Conservation (phyloP, 1,140 invertebrate genomes). For the Ceratosolen fusciceps region DNA sequence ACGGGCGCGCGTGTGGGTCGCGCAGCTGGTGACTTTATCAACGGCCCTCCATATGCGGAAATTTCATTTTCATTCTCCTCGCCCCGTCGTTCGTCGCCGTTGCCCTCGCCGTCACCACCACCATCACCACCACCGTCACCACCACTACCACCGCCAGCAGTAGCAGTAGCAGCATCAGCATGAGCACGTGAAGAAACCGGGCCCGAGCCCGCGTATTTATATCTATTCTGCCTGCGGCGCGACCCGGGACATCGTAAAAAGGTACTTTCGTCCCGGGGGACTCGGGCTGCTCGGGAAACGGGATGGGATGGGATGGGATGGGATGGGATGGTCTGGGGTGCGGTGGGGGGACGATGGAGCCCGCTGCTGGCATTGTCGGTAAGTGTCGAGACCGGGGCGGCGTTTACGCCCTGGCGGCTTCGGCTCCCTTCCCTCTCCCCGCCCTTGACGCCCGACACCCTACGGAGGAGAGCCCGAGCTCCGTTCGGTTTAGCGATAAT, state of each 20-base stretch:
- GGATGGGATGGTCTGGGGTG: no score
- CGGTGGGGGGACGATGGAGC: no score
- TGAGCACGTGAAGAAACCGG: constrained; percentile 10
- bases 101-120: no score
- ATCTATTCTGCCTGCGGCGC: constrained; percentile 31
- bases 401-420: constrained; percentile 52
- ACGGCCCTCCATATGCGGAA: constrained; percentile 33
- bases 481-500: constrained; percentile 69
- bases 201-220: constrained; percentile 33
- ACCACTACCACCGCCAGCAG: no score
- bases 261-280: constrained; percentile 42
- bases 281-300: background rate
- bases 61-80: constrained; percentile 49
- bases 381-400: constrained; percentile 58
- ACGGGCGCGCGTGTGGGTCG: background rate
- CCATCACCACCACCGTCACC: no score
- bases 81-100: background rate
- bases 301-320: constrained; percentile 1
- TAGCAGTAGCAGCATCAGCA: no score
- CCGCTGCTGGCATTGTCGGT: constrained; percentile 61
- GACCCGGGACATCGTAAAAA: constrained; percentile 50
- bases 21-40: constrained; percentile 41
- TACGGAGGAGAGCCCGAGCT: constrained; percentile 47
- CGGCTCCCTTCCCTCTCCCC: no score
- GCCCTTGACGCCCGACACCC: no score